Evolutionary conservation across 2,888 invertebrate species (phyloP).

Genomic region (Papilio elwesi): DNA sequence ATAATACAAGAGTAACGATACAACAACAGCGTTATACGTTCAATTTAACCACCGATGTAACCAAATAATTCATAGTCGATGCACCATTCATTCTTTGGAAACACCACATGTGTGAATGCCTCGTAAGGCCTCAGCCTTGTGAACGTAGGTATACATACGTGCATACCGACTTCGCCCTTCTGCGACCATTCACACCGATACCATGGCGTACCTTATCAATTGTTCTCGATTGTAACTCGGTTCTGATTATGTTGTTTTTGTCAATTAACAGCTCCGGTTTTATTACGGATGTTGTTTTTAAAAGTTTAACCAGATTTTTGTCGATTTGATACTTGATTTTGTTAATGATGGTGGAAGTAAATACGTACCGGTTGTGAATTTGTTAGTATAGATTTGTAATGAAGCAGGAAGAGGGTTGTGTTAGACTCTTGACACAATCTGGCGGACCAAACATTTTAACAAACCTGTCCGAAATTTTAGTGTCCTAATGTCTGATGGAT

Average conservation of each 20-base stretch:
- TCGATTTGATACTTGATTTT: slow-evolving; percentile 13
- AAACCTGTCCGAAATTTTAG: too few relatives aligned
- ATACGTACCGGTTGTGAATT: not conserved
- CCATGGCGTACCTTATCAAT: slow-evolving; percentile 19
- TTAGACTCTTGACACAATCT: not conserved
- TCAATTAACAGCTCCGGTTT: slow-evolving; percentile 9
- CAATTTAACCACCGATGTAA: not conserved
- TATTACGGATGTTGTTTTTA: slow-evolving; percentile 21
- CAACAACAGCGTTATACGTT: not conserved
- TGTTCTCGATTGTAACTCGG: slow-evolving; percentile 33
- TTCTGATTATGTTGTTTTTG: slow-evolving; percentile 1
- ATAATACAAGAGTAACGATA: too few relatives aligned
- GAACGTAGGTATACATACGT: slow-evolving; percentile 5
- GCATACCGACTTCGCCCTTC: slow-evolving; percentile 29
- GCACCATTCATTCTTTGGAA: slow-evolving; percentile 27
- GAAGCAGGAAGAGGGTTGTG: slow-evolving; percentile 7
- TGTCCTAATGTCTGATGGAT: too few relatives aligned
- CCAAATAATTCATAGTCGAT: slow-evolving; percentile 9
- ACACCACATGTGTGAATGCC: slow-evolving; percentile 27
- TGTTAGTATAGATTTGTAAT: not conserved
- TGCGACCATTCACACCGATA: slow-evolving; percentile 33
- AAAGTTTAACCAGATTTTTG: not conserved
- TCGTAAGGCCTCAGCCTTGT: slow-evolving; percentile 28
- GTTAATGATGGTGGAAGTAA: slow-evolving; percentile 11
- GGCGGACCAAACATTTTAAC: too few relatives aligned